These are phyloP conservation scores for Stenchaetothrips biformis DNA, from an alignment of 2,888 invertebrate species.

Conservation along the genomic window DNA sequence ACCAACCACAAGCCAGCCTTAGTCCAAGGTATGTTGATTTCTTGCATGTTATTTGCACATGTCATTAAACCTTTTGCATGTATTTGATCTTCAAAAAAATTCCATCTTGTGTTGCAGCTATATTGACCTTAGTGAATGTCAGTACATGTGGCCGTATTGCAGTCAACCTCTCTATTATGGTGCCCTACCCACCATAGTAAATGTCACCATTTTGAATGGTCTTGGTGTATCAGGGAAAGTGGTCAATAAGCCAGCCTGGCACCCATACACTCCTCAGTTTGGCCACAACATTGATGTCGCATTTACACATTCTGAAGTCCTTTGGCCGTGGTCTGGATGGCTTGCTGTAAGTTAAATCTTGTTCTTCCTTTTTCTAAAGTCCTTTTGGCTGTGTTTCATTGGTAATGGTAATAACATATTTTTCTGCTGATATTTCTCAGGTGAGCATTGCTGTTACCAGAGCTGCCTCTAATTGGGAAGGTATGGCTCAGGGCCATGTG, in stretches of 20 bases:
- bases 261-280: slow-evolving; percentile 76
- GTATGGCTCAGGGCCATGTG: slow-evolving; percentile 75
- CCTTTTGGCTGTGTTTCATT: too few species aligned
- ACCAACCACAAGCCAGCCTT: slow-evolving; percentile 59
- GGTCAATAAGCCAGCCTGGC: slow-evolving; percentile 69
- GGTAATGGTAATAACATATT: too few species aligned
- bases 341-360: slow-evolving; percentile 58
- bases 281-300: slow-evolving; percentile 75
- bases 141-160: slow-evolving; percentile 99
- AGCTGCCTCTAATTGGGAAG: slow-evolving; percentile 59
- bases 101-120: slow-evolving; percentile 55
- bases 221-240: slow-evolving; percentile 84
- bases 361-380: too few species aligned
- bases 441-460: slow-evolving; percentile 56
- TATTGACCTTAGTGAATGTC: slow-evolving; percentile 89
- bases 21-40: slow-evolving; percentile 42
- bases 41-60: slow-evolving; percentile 29
- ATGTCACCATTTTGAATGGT: slow-evolving; percentile 91
- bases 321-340: slow-evolving; percentile 99
- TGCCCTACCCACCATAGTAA: slow-evolving; percentile 81
- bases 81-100: neutral
- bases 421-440: neutral
- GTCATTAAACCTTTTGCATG: slow-evolving; percentile 15
- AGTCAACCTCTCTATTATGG: slow-evolving; percentile 89
- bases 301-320: slow-evolving; percentile 67